Evolutionary conservation across 1,140 invertebrate genomes (phyloP), one percentile per base, ranked within the genome.

Genomic region (Bombus terrestris): DNA sequence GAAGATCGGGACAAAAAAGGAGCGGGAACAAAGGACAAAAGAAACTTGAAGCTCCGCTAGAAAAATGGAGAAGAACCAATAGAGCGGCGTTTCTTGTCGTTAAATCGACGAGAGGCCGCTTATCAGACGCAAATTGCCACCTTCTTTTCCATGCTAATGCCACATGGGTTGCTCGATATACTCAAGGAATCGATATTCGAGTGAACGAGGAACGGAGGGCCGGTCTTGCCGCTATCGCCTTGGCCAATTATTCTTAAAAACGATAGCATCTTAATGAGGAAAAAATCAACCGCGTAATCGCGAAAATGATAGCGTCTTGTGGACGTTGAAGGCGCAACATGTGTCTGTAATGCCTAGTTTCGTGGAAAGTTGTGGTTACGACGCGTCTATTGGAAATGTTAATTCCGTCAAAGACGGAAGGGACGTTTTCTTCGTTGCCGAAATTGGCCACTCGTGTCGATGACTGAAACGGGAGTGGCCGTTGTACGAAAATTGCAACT

Each of bases 101-200:
- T 25, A 5, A 39, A 77, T 53, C 41, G 25, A 32, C 25, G 28
- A 53, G 57, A 76, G 39, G 64, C 66, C 39, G 66, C 86, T 86
- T 88, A 88, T 91, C 85, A 81, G 62, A 68, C 41, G 83, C 47
- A 92, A 92, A 92, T 93, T 92, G 89, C 83, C 92, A 92, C 87
- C 72, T 88, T 90, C 91, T 92, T 93, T 92, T 89, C 86, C 85
- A 93, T 92, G 88, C 90, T 92, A 91, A 92, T 92, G 89, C 72
- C 43, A 47, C 32, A 62, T 72, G 13, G 64, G 18, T 25, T 41
- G 77, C 85, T 71, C 74, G 78, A 88, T 88, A 62, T n/a, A 85
- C 81, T 62, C 81, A 66, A 84, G 86, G 85, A 88, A 90, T 92
- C 91, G 90, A 88, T 85, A 81, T 66, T 62, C 59, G 28, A 62